A percentile compares a stretch with the other conserved stretches of the same genome.
These are phyloP conservation scores for Ornithoptera priamus DNA, from an alignment of 2,888 invertebrate species.

Conservation along the genomic window DNA sequence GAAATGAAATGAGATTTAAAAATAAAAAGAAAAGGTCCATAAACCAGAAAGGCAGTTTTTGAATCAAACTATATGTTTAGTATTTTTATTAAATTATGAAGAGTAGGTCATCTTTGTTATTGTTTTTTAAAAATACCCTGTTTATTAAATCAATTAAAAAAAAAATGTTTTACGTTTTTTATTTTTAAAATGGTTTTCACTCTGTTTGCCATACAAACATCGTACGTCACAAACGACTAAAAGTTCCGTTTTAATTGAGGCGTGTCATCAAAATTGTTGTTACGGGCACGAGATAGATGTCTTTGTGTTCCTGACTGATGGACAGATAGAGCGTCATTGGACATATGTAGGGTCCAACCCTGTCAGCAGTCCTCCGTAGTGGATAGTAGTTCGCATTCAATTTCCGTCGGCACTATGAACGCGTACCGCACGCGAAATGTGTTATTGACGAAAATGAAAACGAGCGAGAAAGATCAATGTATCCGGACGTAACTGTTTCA, in stretches of 20 bases:
- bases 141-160: too few species aligned
- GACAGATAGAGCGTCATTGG: conserved; percentile 40
- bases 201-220: background rate
- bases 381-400: conserved; percentile 61
- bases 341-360: conserved; percentile 29
- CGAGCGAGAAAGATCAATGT: conserved; percentile 38
- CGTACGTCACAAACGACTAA: conserved; percentile 10
- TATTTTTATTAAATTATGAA: too few species aligned
- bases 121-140: too few species aligned
- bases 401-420: conserved; percentile 55
- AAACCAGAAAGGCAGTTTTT: too few species aligned
- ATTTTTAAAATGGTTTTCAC: too few species aligned
- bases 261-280: conserved; percentile 39
- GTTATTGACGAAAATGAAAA: conserved; percentile 48
- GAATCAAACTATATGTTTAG: too few species aligned
- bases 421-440: conserved; percentile 46
- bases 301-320: conserved; percentile 51
- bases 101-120: too few species aligned
- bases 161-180: background rate
- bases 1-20: too few species aligned
- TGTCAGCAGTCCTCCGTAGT: conserved; percentile 47
- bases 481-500: conserved; percentile 36
- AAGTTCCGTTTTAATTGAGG: conserved; percentile 39
- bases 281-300: conserved; percentile 48
- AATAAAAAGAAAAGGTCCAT: too few species aligned